Evolutionary conservation across 2,888 invertebrate species (phyloP).

Genomic region (Pollenia griseotomentosa): DNA sequence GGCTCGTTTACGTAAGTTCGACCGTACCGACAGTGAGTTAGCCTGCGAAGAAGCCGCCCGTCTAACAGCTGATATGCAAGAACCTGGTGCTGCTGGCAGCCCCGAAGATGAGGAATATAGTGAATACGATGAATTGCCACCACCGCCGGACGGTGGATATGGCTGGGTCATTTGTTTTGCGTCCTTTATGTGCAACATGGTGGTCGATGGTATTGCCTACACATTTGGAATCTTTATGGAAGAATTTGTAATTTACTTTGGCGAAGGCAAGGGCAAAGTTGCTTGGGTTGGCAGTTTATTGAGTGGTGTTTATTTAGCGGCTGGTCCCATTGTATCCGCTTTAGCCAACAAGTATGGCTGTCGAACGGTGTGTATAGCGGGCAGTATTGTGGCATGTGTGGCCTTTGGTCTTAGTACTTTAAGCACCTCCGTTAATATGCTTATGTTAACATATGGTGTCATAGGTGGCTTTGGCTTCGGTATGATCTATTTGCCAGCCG

Average conservation of each 20-base stretch:
- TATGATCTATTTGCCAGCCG: conserved; percentile 97
- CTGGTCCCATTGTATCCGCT: conserved; percentile 97
- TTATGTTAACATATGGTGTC: conserved; percentile 97
- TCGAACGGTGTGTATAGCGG: conserved; percentile 95
- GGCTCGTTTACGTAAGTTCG: conserved; percentile 84
- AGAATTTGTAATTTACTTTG: conserved; percentile 92
- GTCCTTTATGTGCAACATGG: conserved; percentile 98
- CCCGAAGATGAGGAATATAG: conserved; percentile 86
- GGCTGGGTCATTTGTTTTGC: conserved; percentile 98
- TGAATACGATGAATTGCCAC: conserved; percentile 91
- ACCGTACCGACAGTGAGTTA: conserved; percentile 92
- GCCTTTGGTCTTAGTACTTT: conserved; percentile 96
- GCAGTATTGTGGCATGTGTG: conserved; percentile 92
- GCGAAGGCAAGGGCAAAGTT: conserved; percentile 93
- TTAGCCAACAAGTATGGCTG: conserved; percentile 98
- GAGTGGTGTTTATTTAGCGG: conserved; percentile 97
- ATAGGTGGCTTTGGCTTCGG: conserved; percentile 97
- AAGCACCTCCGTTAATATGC: conserved; percentile 92
- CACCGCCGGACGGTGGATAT: conserved; percentile 95
- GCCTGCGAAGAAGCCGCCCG: conserved; percentile 93
- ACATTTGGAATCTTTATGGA: conserved; percentile 97
- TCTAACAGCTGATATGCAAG: conserved; percentile 87
- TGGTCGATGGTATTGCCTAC: conserved; percentile 99
- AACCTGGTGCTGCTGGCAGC: conserved; percentile 83
- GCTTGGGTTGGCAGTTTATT: conserved; percentile 98